Conservation (phyloP, 2,797 vertebrate genomes). For the Acropternis orthonyx region DNA sequence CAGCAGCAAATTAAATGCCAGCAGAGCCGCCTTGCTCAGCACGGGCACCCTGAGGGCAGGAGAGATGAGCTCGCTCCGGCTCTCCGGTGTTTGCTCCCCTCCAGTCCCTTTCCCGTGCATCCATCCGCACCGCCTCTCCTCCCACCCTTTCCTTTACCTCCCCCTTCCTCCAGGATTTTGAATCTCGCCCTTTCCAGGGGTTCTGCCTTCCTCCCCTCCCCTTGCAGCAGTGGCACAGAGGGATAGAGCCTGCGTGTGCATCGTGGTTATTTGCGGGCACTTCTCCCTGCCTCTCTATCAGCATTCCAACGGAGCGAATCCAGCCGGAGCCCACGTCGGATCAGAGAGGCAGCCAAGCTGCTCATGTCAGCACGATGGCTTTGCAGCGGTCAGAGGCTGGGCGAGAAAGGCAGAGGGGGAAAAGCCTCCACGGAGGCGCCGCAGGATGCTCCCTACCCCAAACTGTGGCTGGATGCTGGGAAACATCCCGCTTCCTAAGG, state of each 20-base stretch:
- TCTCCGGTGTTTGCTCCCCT: neutral
- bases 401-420: neutral
- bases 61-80: neutral
- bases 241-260: fast-evolving
- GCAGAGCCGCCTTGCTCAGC: neutral
- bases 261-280: neutral
- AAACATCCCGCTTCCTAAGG: fast-evolving
- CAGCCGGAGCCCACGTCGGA: neutral
- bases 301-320: neutral
- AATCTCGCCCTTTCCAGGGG: neutral
- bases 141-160: neutral
- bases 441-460: neutral
- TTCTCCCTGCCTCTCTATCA: neutral
- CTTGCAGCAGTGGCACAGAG: neutral
- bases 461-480: neutral
- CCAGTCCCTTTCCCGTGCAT: neutral
- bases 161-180: neutral
- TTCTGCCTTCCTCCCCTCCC: neutral
- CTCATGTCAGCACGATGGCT: neutral
- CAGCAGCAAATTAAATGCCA: constrained; percentile 33
- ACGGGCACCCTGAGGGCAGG: neutral
- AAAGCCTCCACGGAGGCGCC: neutral
- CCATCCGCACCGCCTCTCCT: neutral
- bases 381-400: neutral
- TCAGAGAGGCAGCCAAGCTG: neutral